Base-by-base conservation (phyloP, 2,113 vertebrate species). In the Nesoenas mayeri region DNA sequence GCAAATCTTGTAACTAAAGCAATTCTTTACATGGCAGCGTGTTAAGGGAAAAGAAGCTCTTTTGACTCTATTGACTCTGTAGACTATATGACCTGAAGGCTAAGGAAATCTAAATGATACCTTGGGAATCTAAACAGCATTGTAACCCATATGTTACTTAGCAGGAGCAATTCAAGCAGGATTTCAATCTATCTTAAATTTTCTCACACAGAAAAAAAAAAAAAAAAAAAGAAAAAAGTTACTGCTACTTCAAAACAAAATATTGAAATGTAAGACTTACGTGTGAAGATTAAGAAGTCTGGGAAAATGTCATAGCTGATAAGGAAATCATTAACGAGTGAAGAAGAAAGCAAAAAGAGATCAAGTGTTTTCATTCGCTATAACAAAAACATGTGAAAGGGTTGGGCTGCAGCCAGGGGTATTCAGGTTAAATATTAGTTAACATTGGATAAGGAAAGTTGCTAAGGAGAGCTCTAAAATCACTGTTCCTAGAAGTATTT, bases 351-450 rank as follows among this genome's bases (percentile, higher is more conserved):
- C 57, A 29, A 65, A 58, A 69, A 87, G 54, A 65, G 11, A 47
- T 77, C 11, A 40, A 48, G 15, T 69, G 8, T 89, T 93, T 82
- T 89, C 17, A 66, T 69, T 53, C 93, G 24, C 36, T 73, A 20
- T 22, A 47, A 32, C 10, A 81, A 40, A 88, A 80, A 50, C 1
- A 12, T 29, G 13, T 69, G 22, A 57, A 86, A 88, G 17, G 3
- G 14, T 79, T 89, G 51, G 16, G 36, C 44, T 80, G 22, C 28
- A 71, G 67, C 51, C 56, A 51, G 21, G 11, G 12, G 13, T 75
- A 42, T 40, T 69, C 25, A 58, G 71, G 64, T 88, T 94, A 93
- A 88, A 64, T 53, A 90, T 83, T 94, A 88, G 36, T 82, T 82
- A 71, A 31, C 36, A 50, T 11, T 93, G 71, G 9, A 17, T 47